Base-by-base conservation (phyloP, 2,113 vertebrate species). In the Laticauda laticaudata region DNA sequence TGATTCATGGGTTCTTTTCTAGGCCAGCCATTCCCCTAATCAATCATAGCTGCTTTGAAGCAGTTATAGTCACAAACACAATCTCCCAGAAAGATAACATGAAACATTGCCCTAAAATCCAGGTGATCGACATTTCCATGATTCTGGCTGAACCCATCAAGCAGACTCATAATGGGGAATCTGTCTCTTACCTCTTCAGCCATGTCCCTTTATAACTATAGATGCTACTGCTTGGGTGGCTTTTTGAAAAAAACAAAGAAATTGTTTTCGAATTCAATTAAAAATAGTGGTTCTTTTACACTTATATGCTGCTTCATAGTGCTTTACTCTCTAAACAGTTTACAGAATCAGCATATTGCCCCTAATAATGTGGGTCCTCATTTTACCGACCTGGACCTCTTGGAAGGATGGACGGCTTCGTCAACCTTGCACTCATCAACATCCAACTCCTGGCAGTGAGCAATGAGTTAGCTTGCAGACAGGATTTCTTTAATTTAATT, bases 121-220 rank as follows among this genome's bases (percentile, higher is more conserved):
- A 99, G 98, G 99, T 99, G n/a, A 99, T 99, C 59, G 99, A 99
- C 97, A 99, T 99, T 96, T 99, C 99, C 94, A 99, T 99, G 99
- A 99, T 99, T 97, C 98, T 99, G 4, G 99, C 99, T 0, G 99
- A 99, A 97, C 99, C 99, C 96, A 99, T 99, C 97, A 45, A 99
- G 95, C 98, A 99, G 97, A 99, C 99, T 97, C 99, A 99, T 97
- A 99, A 99, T 18, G 99, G 99, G 86, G 99, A 99, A 94, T 99
- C 99, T 1, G 99, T 99, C 94, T 99, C 99, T 23, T 99, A 99
- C 96, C 98, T 99, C 94, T 99, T 99, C 97, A 99, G 99, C 97
- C 99, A 99, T 39, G 99, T 99, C 57, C 99, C 99, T 95, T 98
- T 99, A 98, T 99, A 99, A 98, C 97, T 95, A 95, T 93, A 95